phyloP scores from a whole-genome alignment of 2,113 vertebrate genomes.

The Platichthys flesus region DNA sequence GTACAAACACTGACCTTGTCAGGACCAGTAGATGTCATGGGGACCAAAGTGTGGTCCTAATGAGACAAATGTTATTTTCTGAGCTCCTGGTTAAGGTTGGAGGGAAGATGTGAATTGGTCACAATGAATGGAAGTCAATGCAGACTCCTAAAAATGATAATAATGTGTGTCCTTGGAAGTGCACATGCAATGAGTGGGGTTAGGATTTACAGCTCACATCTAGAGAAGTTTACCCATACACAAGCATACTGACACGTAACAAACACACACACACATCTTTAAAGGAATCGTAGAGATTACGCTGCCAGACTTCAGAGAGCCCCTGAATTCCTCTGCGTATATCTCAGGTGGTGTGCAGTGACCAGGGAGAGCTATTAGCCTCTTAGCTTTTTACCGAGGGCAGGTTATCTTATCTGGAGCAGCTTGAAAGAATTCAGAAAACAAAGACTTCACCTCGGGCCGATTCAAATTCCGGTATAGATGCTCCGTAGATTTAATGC shows the following conservation, averaged over 20 bases:
- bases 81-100: no score
- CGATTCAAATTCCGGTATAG: conserved; percentile 37
- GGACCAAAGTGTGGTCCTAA: no score
- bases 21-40: no score
- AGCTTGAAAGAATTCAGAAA: conserved; percentile 41
- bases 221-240: background rate
- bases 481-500: conserved; percentile 33
- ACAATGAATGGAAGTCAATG: no score
- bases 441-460: conserved; percentile 48
- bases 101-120: no score
- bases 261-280: conserved; percentile 4
- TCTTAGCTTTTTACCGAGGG: conserved; percentile 39
- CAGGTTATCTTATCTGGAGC: conserved; percentile 57
- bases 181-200: background rate
- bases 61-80: no score
- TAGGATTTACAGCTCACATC: background rate
- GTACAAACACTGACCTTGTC: no score
- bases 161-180: background rate
- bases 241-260: background rate
- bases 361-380: conserved; percentile 51
- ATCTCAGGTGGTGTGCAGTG: conserved; percentile 41
- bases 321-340: conserved; percentile 26
- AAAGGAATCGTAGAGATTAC: conserved; percentile 21
- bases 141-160: no score
- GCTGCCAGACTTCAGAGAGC: conserved; percentile 49